Conservation (phyloP, 2,113 vertebrate species). For the Chlamydotis undulata region DNA sequence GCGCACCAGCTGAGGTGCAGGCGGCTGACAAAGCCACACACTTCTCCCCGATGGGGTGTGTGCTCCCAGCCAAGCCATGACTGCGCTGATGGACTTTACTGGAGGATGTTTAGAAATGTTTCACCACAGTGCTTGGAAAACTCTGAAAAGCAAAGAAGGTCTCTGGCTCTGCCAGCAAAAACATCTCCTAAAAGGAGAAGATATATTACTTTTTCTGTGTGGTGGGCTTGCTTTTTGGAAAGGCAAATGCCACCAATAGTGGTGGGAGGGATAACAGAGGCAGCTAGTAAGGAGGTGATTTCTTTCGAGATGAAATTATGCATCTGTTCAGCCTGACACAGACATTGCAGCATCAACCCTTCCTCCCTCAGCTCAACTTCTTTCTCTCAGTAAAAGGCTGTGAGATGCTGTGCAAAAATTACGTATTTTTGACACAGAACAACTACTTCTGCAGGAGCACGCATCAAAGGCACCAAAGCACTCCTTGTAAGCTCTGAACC, state of each 20-base stretch:
- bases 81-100: not conserved
- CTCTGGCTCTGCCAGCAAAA: conserved; percentile 40
- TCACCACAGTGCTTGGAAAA: not conserved
- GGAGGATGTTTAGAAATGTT: not conserved
- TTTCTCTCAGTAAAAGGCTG: not conserved
- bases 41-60: accelerated
- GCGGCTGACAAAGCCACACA: not conserved
- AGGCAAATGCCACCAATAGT: not conserved
- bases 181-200: not conserved
- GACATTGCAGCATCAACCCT: not conserved
- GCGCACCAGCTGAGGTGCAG: not conserved
- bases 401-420: not conserved
- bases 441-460: not conserved
- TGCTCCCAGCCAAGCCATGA: not conserved
- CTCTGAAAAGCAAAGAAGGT: not conserved
- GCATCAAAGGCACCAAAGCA: not conserved
- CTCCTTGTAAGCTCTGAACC: not conserved
- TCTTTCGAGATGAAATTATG: conserved; percentile 23
- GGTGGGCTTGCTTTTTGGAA: not conserved
- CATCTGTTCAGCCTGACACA: conserved; percentile 21
- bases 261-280: not conserved
- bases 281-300: not conserved
- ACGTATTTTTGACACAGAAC: not conserved
- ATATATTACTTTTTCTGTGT: not conserved
- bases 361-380: not conserved